Evolutionary conservation across 1,140 invertebrate species (phyloP).

Genomic region (Glossosoma conforme): DNA sequence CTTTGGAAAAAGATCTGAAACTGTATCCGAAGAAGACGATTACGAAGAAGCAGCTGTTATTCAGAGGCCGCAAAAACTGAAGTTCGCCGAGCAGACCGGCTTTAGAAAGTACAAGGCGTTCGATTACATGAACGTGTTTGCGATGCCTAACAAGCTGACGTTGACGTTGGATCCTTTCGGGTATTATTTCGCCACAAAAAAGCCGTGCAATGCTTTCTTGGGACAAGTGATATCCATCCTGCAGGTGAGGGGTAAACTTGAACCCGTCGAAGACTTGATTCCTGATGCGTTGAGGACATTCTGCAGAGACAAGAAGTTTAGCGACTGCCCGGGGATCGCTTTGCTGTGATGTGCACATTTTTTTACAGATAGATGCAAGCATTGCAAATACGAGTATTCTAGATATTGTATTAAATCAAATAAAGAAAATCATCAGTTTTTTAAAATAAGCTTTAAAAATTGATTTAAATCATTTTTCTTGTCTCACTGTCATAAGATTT

Average conservation of each 20-base stretch:
- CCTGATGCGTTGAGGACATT: conserved; percentile 16
- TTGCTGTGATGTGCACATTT: conserved; percentile 6
- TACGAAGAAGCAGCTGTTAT: too few relatives aligned
- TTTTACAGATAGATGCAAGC: background rate
- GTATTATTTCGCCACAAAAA: conserved; percentile 38
- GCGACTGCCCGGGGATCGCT: conserved; percentile 12
- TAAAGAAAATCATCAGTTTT: background rate
- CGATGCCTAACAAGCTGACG: conserved; percentile 30
- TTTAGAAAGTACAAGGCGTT: conserved; percentile 19
- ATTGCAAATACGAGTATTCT: background rate
- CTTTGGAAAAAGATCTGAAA: too few relatives aligned
- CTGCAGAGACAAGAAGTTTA: conserved; percentile 14
- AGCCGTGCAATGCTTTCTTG: conserved; percentile 40
- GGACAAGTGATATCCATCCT: conserved; percentile 33
- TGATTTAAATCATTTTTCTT: background rate
- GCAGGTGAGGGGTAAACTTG: conserved; percentile 3
- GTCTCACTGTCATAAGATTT: background rate
- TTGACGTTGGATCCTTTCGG: conserved; percentile 36
- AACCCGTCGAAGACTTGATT: conserved; percentile 10
- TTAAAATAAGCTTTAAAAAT: background rate
- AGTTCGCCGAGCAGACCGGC: conserved; percentile 6
- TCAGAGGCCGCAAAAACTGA: conserved; percentile 5
- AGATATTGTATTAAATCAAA: background rate
- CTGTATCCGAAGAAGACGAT: too few relatives aligned
- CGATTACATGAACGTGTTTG: conserved; percentile 20